Conservation (phyloP, 2,113 vertebrate genomes). For the Isichthys henryi region DNA sequence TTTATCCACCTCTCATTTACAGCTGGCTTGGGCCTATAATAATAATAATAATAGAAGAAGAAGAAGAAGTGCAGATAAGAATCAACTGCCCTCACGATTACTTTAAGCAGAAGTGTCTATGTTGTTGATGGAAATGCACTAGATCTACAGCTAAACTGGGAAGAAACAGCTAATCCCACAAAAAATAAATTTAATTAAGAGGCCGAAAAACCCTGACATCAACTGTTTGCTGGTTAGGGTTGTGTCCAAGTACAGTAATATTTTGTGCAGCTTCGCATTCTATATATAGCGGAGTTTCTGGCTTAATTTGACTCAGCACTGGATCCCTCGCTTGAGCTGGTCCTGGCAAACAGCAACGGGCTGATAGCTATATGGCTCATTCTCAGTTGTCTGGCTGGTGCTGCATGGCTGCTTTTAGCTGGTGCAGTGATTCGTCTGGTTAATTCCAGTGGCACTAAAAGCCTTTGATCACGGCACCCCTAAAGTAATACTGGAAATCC, state of each 20-base stretch:
- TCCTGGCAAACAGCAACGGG: neutral
- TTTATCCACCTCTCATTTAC: neutral
- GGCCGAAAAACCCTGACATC: neutral
- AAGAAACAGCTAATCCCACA: neutral
- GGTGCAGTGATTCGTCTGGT: neutral
- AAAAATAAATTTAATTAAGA: neutral
- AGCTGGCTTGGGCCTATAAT: neutral
- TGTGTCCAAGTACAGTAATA: neutral
- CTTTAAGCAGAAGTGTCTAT: neutral
- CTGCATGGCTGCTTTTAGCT: neutral
- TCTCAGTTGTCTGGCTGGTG: neutral
- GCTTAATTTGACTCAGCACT: neutral
- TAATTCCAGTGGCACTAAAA: neutral
- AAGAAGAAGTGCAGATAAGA: neutral
- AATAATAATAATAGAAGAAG: neutral
- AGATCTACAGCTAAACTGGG: neutral
- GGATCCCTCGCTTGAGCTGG: neutral
- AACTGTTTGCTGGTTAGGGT: neutral
- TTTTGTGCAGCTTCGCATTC: neutral
- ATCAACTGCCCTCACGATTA: neutral
- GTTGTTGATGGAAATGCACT: neutral
- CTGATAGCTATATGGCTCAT: neutral
- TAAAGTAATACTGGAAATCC: neutral
- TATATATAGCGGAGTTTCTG: neutral
- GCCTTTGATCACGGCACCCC: neutral